phyloP scores from a whole-genome alignment of 2,888 invertebrate genomes.

The Hirtodrosophila trivittata region DNA sequence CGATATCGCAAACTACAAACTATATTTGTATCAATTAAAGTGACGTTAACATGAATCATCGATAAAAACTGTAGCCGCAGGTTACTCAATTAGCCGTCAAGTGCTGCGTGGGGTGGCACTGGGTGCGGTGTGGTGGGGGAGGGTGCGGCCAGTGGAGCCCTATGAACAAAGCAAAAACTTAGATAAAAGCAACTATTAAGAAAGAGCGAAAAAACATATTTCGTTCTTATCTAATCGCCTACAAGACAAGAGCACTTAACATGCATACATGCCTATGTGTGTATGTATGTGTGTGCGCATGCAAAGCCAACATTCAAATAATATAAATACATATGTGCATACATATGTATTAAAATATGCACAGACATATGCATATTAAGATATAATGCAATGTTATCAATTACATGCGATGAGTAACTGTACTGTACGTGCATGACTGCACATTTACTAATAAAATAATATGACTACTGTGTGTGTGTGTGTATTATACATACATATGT shows the following conservation, averaged over 20 bases:
- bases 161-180: too few species aligned
- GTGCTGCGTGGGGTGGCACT: too few species aligned
- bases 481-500: not conserved
- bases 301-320: too few species aligned
- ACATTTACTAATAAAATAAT: too few species aligned
- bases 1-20: slow-evolving; percentile 24
- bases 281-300: not conserved
- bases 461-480: slow-evolving; percentile 1
- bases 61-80: slow-evolving; percentile 12
- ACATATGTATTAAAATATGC: too few species aligned
- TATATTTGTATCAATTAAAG: slow-evolving; percentile 45
- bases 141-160: not conserved
- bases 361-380: too few species aligned
- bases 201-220: not conserved
- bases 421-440: too few species aligned
- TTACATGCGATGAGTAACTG: slow-evolving; percentile 25
- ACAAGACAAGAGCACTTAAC: not conserved
- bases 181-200: not conserved
- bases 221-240: not conserved
- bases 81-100: slow-evolving; percentile 9
- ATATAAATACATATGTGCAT: too few species aligned
- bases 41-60: slow-evolving; percentile 45
- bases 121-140: not conserved
- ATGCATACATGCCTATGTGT: not conserved
- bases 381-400: slow-evolving; percentile 36